Base-by-base conservation (phyloP, 2,797 vertebrate genomes). In the Anguilla pacifica region DNA sequence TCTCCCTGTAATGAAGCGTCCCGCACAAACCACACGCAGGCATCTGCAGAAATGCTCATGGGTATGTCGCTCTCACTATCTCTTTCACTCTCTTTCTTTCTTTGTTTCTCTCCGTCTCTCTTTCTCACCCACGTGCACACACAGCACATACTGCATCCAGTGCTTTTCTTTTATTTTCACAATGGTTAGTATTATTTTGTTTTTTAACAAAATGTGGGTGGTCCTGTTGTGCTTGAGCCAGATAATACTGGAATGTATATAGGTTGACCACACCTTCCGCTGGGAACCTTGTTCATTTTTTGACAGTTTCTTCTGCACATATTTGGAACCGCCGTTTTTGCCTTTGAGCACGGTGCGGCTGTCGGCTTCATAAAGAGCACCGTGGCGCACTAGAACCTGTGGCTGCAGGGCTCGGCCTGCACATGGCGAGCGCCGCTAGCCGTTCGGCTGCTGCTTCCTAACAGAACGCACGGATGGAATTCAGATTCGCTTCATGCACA, bases 21-120 rank as follows among this genome's bases (percentile, higher is more conserved):
- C 88, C 61, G 85, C 89, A 94, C 92, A 95, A 95, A 93, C 93
- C 94, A 92, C 91, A 83, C 89, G 91, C 77, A 91, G 88, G 92
- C 89, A 86, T 89, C 88, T 92, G 89, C 88, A 85, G 35, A 85
- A 83, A 28, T 55, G 4, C 77, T 25, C 77, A 81, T 77, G 72
- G 67, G 3, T 59, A 13, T 59, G 13, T 15, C 1, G 0, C 57
- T 15, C 57, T 15, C 57, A 55, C 53, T 6, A 6, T 6, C 53
- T 6, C 53, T 6, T 13, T 6, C 11, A 2, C 53, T 6, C 2
- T 6, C 53, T 6, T 0, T 6, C 53, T 6, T 55, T 51, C 49
- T 51, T 9, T 51, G 4, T 51, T 9, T 57, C 55, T 13, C 55
- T 57, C 55, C 17, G 11, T 13, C 55, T 10, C 67, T 9, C 25